Base-by-base conservation (phyloP, 2,113 vertebrate species). In the Oncorhynchus gorbuscha region DNA sequence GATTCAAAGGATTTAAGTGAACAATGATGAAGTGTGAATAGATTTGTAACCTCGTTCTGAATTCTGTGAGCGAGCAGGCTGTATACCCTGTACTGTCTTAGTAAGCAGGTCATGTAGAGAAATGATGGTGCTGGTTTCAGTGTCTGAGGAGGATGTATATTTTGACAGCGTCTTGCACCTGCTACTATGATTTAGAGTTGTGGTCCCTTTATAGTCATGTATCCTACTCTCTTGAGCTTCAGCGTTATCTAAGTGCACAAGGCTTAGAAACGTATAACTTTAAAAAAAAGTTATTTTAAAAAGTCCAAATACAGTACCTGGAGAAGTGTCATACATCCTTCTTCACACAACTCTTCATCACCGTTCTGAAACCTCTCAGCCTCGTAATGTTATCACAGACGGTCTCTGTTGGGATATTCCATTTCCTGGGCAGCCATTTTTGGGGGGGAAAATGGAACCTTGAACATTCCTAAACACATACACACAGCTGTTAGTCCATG, bases 271-370 rank as follows among this genome's bases (percentile, higher is more conserved):
- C 75, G 73, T 84, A 81, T 45, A 80, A 82, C 76, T 18, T 30
- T 75, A 1, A 77, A 80, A 81, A 77, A 45, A 84, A 77, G 76
- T 85, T 74, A 7, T 48, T 45, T 62, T 68, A 4, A 72, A 79
- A 77, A 77, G 55, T 84, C 72, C 69, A 79, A 82, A 84, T 71
- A 71, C 71, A 18, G 28, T 16, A 80, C 59, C 9, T 69, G 78
- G 74, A 74, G 87, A 89, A 85, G 81, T 62, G 16, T 58, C 39
- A 45, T 84, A 87, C 85, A 84, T 85, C 84, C 80, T 70, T 87
- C 75, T 79, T 75, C 65, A 51, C 9, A 28, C 26, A 45, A 11
- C 3, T 58, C 55, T 58, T 58, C 18, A 58, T 58, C 73, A 76
- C 72, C 68, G 51, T 66, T 76, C 68, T 72, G 69, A 76, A 76